A percentile compares a stretch with the other conserved stretches of the same genome.
phyloP scores from a whole-genome alignment of 2,888 invertebrate genomes.

The Trissoscelio sp. region DNA sequence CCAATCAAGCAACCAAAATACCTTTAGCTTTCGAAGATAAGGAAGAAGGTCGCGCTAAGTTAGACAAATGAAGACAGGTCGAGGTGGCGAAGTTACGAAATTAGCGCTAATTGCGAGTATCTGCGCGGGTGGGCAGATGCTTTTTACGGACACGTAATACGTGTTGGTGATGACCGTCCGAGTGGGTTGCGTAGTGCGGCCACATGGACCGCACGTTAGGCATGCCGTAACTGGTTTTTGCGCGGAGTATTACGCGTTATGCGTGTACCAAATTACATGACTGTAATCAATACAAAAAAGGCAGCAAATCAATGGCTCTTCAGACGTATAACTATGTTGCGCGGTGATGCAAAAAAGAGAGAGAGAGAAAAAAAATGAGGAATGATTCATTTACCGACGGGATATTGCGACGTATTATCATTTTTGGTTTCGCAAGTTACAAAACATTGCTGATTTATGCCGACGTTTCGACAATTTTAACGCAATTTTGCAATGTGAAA shows the following conservation, averaged over 20 bases:
- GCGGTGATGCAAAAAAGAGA: background rate
- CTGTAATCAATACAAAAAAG: constrained; percentile 38
- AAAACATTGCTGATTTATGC: constrained; percentile 1
- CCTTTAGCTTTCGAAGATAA: no score
- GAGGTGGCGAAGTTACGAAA: constrained; percentile 39
- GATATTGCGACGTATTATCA: constrained; percentile 33
- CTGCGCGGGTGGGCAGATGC: constrained; percentile 30
- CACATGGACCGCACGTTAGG: constrained; percentile 29
- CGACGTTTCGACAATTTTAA: background rate
- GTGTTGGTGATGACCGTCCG: constrained; percentile 9
- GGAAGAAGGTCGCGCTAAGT: no score
- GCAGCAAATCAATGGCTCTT: constrained; percentile 43
- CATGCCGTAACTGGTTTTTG: constrained; percentile 45
- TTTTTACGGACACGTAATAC: constrained; percentile 39
- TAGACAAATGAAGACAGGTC: background rate
- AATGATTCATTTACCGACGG: constrained; percentile 32
- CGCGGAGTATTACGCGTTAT: constrained; percentile 31
- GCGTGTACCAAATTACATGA: constrained; percentile 49
- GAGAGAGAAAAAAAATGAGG: background rate
- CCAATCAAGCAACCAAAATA: no score
- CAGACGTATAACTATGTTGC: constrained; percentile 18
- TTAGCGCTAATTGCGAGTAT: constrained; percentile 48
- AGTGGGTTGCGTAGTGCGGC: background rate
- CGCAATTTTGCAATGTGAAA: background rate
- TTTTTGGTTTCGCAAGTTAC: constrained; percentile 25